Base-by-base conservation (phyloP, 2,888 invertebrate species). In the Meliscaeva auricollis region DNA sequence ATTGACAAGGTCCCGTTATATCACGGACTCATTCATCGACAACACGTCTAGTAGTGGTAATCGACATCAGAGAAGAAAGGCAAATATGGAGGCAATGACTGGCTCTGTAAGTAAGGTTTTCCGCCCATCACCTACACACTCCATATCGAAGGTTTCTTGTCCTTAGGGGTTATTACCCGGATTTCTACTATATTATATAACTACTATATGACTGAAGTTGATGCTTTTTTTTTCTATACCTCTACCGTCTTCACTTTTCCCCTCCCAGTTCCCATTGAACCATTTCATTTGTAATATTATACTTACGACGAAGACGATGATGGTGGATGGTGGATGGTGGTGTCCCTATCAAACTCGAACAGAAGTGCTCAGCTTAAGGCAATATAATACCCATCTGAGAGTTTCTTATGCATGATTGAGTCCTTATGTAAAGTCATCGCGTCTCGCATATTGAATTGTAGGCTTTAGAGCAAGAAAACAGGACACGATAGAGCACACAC, bases 291-390 rank as follows among this genome's bases (percentile, higher is more conserved):
- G 6, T 3, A 35, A n/a, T 35, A 58, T 9, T 9, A 8, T 30
- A 7, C 3, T n/a, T 3, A 38, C 11, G 4, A 9, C 3, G 38
- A 38, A 38, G 38, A 38, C 7, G 38, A 38, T 9, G 38, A 38
- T 3, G n/a, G 9, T 20, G 52, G 3, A 17, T 26, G 44, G 52
- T 26, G 38, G 54, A n/a, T 72, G 72, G 44, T 72, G 79, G 74
- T 74, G 56, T 69, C 58, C 78, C 74, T 74, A 83, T 79, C 79
- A 58, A 74, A 69, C 46, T 70, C 56, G 75, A 41, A 38, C 75
- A 80, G 84, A 80, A 84, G 72, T 84, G 84, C 84, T 80, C 70
- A 80, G 84, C 72, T 80, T 80, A 80, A 72, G 75, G 84, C 84
- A 84, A 80, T 80, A 68, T 75, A 84, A 84, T 80, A 68, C 80